These are phyloP conservation scores for Baronia brevicornis DNA, from an alignment of 2,888 invertebrate genomes.

Conservation along the genomic window DNA sequence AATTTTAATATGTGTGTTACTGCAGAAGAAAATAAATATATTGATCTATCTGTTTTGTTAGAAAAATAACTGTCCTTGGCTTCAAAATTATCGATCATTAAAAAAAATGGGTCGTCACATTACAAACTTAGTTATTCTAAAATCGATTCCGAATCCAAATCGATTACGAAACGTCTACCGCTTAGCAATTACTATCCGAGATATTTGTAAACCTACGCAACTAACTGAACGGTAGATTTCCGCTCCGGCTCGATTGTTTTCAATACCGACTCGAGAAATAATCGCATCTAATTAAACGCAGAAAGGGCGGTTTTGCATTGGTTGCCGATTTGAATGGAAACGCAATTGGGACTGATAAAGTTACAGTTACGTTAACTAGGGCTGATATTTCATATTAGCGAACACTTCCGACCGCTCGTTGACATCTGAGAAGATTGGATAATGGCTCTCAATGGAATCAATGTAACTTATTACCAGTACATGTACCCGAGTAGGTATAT, in stretches of 20 bases:
- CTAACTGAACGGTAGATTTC: constrained; percentile 2
- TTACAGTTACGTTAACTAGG: constrained; percentile 9
- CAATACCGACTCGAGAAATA: background rate
- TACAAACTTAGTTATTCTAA: no score
- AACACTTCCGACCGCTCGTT: constrained; percentile 8
- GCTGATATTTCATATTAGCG: constrained; percentile 15
- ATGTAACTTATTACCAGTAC: no score
- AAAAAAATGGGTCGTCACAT: constrained; percentile 1
- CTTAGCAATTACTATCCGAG: no score
- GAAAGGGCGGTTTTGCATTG: constrained; percentile 5
- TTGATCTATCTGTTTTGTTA: no score
- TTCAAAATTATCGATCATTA: no score
- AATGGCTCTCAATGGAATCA: no score
- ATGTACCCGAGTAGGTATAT: no score
- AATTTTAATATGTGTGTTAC: no score
- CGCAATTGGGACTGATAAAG: constrained; percentile 8
- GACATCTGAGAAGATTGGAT: no score
- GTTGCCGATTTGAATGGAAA: background rate
- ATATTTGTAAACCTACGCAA: constrained; percentile 8
- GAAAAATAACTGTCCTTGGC: no score
- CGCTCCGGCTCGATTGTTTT: constrained; percentile 3
- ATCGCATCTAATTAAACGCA: background rate
- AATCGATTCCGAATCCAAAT: background rate
- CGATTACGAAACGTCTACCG: no score
- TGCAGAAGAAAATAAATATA: no score